A percentile compares a stretch with the other conserved stretches of the same genome.
phyloP scores from a whole-genome alignment of 2,888 invertebrate genomes.

The Ametastegia equiseti region DNA sequence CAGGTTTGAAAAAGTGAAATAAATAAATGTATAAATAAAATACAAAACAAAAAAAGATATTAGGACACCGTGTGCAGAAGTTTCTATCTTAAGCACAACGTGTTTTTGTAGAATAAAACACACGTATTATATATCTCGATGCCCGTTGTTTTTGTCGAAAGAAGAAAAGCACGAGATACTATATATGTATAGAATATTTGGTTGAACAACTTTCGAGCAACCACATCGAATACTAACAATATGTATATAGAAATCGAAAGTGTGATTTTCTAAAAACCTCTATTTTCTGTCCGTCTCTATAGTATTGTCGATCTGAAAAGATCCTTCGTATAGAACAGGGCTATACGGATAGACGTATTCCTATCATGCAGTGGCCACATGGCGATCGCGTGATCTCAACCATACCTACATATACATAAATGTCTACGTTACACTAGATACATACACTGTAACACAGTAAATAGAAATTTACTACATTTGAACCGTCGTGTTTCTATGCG shows the following conservation, averaged over 20 bases:
- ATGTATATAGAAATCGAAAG: too few species aligned
- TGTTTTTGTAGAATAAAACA: too few species aligned
- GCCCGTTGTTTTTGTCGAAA: too few species aligned
- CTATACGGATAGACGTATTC: not conserved
- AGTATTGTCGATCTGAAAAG: too few species aligned
- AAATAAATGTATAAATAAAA: not conserved
- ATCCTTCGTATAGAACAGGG: not conserved
- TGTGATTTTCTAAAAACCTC: too few species aligned
- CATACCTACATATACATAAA: not conserved
- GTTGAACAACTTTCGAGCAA: too few species aligned
- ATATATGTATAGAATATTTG: too few species aligned
- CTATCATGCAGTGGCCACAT: slow-evolving; percentile 36
- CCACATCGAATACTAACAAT: too few species aligned
- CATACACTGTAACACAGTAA: not conserved
- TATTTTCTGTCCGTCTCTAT: too few species aligned
- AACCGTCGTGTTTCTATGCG: not conserved
- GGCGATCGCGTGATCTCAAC: slow-evolving; percentile 39
- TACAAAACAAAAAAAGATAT: too few species aligned
- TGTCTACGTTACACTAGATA: not conserved
- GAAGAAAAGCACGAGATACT: not conserved
- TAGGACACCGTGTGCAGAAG: slow-evolving; percentile 13
- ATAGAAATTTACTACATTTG: not conserved
- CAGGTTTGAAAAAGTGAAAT: not conserved
- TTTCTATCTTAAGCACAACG: not conserved
- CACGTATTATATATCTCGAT: too few species aligned